Evolutionary conservation across 2,797 vertebrate genomes (phyloP).

Genomic region (Discoglossus pictus): DNA sequence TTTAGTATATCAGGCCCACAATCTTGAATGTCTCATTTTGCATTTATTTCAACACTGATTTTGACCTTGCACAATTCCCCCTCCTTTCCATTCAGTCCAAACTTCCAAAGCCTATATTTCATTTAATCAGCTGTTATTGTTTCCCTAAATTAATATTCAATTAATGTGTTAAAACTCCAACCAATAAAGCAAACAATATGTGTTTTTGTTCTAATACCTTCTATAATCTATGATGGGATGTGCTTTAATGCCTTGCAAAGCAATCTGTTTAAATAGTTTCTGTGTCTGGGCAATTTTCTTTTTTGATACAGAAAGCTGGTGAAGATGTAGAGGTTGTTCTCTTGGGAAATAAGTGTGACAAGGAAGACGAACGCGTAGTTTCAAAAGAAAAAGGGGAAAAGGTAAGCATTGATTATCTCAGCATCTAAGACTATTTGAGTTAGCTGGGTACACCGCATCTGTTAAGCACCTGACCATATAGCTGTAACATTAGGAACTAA

Average conservation of each 20-base stretch:
- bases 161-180: conserved; percentile 16
- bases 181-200: background rate
- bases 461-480: conserved; percentile 40
- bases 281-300: conserved; percentile 38
- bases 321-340: conserved; percentile 69
- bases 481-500: conserved; percentile 41
- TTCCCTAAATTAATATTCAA: conserved; percentile 4
- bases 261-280: conserved; percentile 32
- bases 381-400: conserved; percentile 69
- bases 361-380: conserved; percentile 66
- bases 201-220: conserved; percentile 3
- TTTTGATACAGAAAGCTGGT: conserved; percentile 63
- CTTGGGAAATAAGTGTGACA: conserved; percentile 74
- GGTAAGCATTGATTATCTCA: conserved; percentile 59
- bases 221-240: conserved; percentile 15
- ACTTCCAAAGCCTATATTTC: conserved; percentile 11
- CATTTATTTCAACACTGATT: too few relatives aligned
- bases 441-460: conserved; percentile 46
- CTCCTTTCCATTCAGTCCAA: too few relatives aligned
- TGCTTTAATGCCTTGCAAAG: conserved; percentile 18
- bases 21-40: too few relatives aligned
- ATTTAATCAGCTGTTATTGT: conserved; percentile 14
- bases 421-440: conserved; percentile 42
- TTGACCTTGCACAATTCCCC: too few relatives aligned
- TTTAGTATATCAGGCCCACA: too few relatives aligned